phyloP scores from a whole-genome alignment of 2,888 invertebrate genomes.

The Amphipyra berbera region DNA sequence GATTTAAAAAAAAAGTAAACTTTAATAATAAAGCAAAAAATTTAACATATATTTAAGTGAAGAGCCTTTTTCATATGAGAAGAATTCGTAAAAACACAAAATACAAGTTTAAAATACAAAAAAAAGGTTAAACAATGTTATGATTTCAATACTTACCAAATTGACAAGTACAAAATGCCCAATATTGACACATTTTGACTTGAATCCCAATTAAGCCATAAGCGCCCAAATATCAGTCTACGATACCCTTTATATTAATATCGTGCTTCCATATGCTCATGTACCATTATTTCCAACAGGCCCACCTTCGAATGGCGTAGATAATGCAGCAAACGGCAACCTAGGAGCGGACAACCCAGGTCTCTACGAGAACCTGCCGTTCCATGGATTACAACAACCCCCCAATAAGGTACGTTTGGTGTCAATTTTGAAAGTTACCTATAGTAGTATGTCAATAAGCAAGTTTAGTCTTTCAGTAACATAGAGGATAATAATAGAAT shows the following conservation, averaged over 20 bases:
- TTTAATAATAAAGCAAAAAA: not conserved
- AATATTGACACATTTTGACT: too few species aligned
- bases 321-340: slow-evolving; percentile 90
- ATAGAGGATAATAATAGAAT: not conserved
- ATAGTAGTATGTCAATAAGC: not conserved
- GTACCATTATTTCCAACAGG: slow-evolving; percentile 65
- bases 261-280: slow-evolving; percentile 4
- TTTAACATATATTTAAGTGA: too few species aligned
- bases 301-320: slow-evolving; percentile 90
- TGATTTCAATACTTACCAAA: too few species aligned
- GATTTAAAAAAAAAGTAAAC: not conserved
- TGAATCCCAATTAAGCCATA: not conserved
- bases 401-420: slow-evolving; percentile 95
- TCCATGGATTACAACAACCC: slow-evolving; percentile 98
- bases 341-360: slow-evolving; percentile 94
- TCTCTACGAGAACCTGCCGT: slow-evolving; percentile 98
- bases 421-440: not conserved
- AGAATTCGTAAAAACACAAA: too few species aligned
- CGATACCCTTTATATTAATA: too few species aligned
- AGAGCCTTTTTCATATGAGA: too few species aligned
- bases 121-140: too few species aligned
- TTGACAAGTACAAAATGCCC: too few species aligned
- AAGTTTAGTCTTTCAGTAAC: slow-evolving; percentile 29
- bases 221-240: too few species aligned
- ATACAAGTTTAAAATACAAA: too few species aligned